A percentile compares a stretch with the other conserved stretches of the same genome.
Evolutionary conservation across 2,797 vertebrate species (phyloP).

Genomic region (Octomys mimax): DNA sequence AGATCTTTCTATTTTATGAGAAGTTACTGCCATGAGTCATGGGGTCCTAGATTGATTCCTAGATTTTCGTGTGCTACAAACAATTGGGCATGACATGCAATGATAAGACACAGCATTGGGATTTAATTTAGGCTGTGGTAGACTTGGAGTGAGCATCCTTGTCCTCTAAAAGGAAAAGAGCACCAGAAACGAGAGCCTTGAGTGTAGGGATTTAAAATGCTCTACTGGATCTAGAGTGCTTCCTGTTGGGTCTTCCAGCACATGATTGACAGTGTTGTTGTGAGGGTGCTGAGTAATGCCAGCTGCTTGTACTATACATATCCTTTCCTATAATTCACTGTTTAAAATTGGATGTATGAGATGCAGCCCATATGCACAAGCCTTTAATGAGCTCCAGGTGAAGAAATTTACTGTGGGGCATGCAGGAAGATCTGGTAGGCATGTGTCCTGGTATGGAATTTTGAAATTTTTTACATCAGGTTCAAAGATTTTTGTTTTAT

Average conservation of each 20-base stretch:
- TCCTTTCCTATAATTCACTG: neutral
- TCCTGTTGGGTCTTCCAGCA: neutral
- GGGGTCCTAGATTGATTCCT: neutral
- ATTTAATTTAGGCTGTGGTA: neutral
- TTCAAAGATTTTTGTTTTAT: neutral
- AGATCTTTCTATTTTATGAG: constrained; percentile 26
- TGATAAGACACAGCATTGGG: neutral
- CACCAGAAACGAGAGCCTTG: neutral
- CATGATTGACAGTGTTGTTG: neutral
- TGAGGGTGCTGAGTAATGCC: neutral
- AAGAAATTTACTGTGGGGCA: neutral
- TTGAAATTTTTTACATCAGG: neutral
- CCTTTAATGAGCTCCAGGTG: neutral
- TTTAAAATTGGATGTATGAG: neutral
- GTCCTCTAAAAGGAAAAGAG: neutral
- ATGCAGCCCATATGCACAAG: neutral
- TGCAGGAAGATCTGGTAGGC: neutral
- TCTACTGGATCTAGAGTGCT: neutral
- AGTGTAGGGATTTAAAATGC: neutral
- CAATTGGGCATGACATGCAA: neutral
- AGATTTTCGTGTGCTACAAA: neutral
- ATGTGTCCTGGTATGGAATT: neutral
- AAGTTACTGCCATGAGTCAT: neutral
- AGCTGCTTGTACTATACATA: neutral
- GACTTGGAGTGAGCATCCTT: neutral